A percentile compares a stretch with the other conserved stretches of the same genome.
These are phyloP conservation scores for Opisthograptis luteolata DNA, from an alignment of 2,888 invertebrate species.

Conservation along the genomic window DNA sequence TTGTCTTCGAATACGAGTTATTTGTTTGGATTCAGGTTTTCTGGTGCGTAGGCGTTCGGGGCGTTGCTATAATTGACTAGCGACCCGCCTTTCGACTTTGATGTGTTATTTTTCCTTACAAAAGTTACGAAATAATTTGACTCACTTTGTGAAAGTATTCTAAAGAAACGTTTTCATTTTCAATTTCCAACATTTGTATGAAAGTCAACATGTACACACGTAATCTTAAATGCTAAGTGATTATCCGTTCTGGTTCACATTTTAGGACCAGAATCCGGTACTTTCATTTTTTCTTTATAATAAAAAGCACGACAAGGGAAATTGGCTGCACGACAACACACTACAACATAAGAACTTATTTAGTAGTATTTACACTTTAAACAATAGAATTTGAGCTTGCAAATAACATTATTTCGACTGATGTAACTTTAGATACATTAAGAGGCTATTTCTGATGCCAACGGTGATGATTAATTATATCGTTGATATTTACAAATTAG, in stretches of 20 bases:
- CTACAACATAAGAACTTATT: neutral
- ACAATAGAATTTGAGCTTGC: conserved; percentile 2
- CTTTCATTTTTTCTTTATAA: too few relatives aligned
- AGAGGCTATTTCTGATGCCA: neutral
- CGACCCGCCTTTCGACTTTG: too few relatives aligned
- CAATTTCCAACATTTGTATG: too few relatives aligned
- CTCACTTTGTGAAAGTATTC: too few relatives aligned
- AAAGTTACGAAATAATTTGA: too few relatives aligned
- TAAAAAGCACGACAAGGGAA: too few relatives aligned
- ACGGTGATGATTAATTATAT: neutral
- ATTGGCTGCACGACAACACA: neutral
- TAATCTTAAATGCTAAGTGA: too few relatives aligned
- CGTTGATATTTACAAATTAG: neutral
- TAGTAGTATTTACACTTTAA: conserved; percentile 8
- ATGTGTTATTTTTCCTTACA: too few relatives aligned
- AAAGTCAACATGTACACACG: too few relatives aligned
- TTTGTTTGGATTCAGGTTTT: conserved; percentile 6
- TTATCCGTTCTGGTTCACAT: too few relatives aligned
- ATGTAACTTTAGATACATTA: neutral
- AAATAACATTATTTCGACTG: neutral
- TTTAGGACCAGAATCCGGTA: too few relatives aligned
- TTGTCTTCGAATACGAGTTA: conserved; percentile 9
- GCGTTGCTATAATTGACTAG: neutral
- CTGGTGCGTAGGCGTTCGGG: neutral
- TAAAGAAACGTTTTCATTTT: too few relatives aligned